Base-by-base conservation (phyloP, 2,797 vertebrate species). In the Falco rusticolus region DNA sequence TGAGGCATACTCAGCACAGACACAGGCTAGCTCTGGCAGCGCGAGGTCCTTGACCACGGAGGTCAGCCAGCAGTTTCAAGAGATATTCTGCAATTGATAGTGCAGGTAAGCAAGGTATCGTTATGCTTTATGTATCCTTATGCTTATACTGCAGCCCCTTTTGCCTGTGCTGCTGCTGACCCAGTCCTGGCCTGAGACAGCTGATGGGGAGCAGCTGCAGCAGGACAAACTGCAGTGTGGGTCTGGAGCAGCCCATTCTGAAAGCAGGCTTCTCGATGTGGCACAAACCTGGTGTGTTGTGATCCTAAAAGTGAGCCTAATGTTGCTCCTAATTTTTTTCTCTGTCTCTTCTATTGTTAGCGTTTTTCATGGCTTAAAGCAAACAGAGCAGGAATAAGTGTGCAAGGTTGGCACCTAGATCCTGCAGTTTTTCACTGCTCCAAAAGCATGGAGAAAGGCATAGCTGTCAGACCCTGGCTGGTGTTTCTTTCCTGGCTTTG, bases 371-470 rank as follows among this genome's bases (percentile, higher is more conserved):
- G 34, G 50, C 31, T 81, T 29, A 26, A 77, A 88, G 31, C 7
- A 41, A 83, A 43, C 22, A 33, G 28, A 13, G 41, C 11, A 84
- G 54, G 24, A 82, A 64, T 34, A 47, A 50, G 7, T 1, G 0
- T 63, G 29, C 29, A 37, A 47, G 45, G 31, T 47, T 1, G 2
- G 33, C 24, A 53, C 6, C 18, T 51, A 39, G n/a, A 34, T 51
- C 13, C 6, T 77, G 28, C 9, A 13, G 31, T 31, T 72, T 71
- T 79, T 66, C 68, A 33, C 12, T 51, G 39, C 56, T 86, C 28
- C 9, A 4, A 51, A 94, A 81, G 13, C 17, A 33, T 0, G 0
- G 22, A 29, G 29, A 15, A 79, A 80, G 15, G 31, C 1, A 0
- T 31, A 47, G 69, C 33, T 79, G 31, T 31, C 47, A 87, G 43